phyloP scores from a whole-genome alignment of 2,797 vertebrate genomes.

The Schizopygopsis malacanthus region DNA sequence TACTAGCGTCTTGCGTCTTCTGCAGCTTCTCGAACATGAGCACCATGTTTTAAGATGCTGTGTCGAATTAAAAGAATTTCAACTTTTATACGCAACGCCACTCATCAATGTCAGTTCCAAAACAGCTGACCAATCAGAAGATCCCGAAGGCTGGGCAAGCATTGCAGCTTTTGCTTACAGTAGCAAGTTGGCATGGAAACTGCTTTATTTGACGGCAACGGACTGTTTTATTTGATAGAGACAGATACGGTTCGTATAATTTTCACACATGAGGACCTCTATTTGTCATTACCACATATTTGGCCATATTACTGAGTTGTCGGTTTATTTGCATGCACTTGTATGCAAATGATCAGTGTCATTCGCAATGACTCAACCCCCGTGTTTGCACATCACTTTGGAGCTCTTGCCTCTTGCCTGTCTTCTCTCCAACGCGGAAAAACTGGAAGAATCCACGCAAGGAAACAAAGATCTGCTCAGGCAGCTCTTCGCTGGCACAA shows the following conservation, averaged over 20 bases:
- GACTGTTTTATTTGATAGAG: background rate
- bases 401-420: slow-evolving; percentile 56
- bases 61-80: background rate
- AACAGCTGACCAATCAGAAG: background rate
- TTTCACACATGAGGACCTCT: background rate
- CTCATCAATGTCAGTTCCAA: background rate
- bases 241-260: background rate
- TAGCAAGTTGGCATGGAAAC: background rate
- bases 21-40: background rate
- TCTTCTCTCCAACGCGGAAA: slow-evolving; percentile 48
- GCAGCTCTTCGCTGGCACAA: background rate
- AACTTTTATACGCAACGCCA: background rate
- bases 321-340: slow-evolving; percentile 19
- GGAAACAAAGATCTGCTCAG: slow-evolving; percentile 49
- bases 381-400: slow-evolving; percentile 72
- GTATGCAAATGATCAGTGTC: slow-evolving; percentile 63
- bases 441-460: slow-evolving; percentile 53
- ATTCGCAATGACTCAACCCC: slow-evolving; percentile 74
- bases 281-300: background rate
- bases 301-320: background rate
- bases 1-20: background rate
- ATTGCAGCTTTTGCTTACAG: background rate
- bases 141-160: background rate
- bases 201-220: background rate
- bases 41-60: background rate